These are phyloP conservation scores for Cerceris ruficornis DNA, from an alignment of 2,888 invertebrate genomes.

Conservation along the genomic window DNA sequence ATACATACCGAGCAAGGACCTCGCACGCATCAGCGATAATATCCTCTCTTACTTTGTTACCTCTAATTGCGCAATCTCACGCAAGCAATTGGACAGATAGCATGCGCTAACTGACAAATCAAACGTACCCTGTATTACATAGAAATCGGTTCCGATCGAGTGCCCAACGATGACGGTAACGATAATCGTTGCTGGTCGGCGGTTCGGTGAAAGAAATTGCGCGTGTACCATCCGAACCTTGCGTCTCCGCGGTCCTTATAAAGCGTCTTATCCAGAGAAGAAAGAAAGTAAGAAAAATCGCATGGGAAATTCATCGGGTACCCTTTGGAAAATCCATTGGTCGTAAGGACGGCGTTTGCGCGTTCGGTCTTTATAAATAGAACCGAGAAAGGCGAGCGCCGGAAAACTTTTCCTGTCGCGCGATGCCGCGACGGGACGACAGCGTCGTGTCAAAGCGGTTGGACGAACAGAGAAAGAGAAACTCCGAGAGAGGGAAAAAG, in stretches of 20 bases:
- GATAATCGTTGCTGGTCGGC: slow-evolving; percentile 25
- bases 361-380: slow-evolving; percentile 58
- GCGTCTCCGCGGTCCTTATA: neutral
- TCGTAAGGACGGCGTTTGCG: slow-evolving; percentile 21
- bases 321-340: slow-evolving; percentile 37
- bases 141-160: slow-evolving; percentile 56
- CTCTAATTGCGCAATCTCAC: slow-evolving; percentile 68
- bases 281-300: slow-evolving; percentile 5
- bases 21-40: slow-evolving; percentile 25
- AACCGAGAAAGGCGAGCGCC: slow-evolving; percentile 60
- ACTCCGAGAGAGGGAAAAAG: slow-evolving; percentile 1
- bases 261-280: neutral
- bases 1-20: slow-evolving; percentile 26
- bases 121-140: slow-evolving; percentile 22
- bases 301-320: slow-evolving; percentile 10
- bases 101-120: slow-evolving; percentile 28
- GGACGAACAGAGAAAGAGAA: slow-evolving; percentile 31
- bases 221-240: slow-evolving; percentile 2
- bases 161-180: slow-evolving; percentile 41
- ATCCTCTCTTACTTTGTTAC: slow-evolving; percentile 50
- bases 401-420: slow-evolving; percentile 66
- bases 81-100: slow-evolving; percentile 65
- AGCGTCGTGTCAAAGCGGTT: slow-evolving; percentile 29
- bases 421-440: slow-evolving; percentile 45
- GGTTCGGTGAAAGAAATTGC: neutral